phyloP scores from a whole-genome alignment of 1,140 invertebrate species.

The Brachionus sp. region DNA sequence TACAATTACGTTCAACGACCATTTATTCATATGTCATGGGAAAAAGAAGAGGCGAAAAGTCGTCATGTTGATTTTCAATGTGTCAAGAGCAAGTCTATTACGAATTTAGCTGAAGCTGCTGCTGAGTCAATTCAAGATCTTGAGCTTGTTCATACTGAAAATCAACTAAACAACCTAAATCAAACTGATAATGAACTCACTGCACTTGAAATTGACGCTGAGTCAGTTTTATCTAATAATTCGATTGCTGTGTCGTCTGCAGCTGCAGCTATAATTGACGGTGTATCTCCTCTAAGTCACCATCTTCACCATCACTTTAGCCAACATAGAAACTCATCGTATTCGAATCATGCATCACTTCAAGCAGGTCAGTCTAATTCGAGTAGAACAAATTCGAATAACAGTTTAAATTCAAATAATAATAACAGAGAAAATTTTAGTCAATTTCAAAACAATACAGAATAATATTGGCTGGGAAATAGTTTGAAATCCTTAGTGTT shows the following conservation, averaged over 20 bases:
- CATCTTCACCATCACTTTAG: constrained; percentile 28
- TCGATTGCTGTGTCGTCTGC: neutral
- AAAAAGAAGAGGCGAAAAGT: constrained; percentile 88
- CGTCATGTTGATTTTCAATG: constrained; percentile 92
- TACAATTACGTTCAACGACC: constrained; percentile 99
- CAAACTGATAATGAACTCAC: constrained; percentile 26
- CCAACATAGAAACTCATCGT: constrained; percentile 24
- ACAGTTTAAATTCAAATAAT: neutral
- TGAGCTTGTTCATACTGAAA: constrained; percentile 37
- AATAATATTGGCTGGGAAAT: constrained; percentile 6
- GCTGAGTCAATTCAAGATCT: constrained; percentile 44
- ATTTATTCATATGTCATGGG: constrained; percentile 98
- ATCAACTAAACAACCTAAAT: constrained; percentile 5
- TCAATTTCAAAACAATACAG: constrained; percentile 21
- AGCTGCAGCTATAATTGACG: constrained; percentile 38
- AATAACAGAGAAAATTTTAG: constrained; percentile 8
- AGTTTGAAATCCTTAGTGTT: neutral
- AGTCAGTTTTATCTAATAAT: constrained; percentile 23
- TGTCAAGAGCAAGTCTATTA: constrained; percentile 60
- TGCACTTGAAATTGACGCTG: constrained; percentile 18
- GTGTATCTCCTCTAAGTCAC: constrained; percentile 20
- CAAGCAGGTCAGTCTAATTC: neutral
- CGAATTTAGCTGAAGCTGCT: constrained; percentile 54
- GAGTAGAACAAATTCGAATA: neutral
- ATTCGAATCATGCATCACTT: neutral